Percentiles rank a stretch among this genome's conserved stretches.
Evolutionary conservation across 2,888 invertebrate genomes (phyloP).

Genomic region (Troilus luridus): DNA sequence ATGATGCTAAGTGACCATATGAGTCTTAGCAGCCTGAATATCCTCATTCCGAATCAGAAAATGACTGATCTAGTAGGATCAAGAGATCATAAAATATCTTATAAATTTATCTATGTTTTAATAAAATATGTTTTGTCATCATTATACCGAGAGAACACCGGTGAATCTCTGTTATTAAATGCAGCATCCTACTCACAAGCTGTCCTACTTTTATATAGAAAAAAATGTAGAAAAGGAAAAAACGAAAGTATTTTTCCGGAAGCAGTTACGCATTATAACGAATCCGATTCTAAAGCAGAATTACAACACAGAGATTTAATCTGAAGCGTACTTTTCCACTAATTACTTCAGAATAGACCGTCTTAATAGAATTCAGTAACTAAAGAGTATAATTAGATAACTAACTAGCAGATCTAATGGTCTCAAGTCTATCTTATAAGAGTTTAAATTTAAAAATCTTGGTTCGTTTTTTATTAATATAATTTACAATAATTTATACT

Average conservation of each 20-base stretch:
- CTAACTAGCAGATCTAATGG: neutral
- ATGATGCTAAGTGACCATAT: too few relatives aligned
- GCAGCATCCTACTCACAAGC: neutral
- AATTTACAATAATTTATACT: neutral
- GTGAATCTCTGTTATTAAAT: neutral
- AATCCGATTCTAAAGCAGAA: neutral
- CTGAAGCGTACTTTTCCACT: neutral
- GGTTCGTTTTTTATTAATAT: neutral
- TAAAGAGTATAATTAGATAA: neutral
- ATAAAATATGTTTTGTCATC: too few relatives aligned
- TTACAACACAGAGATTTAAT: neutral
- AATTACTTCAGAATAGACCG: neutral
- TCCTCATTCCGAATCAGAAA: too few relatives aligned
- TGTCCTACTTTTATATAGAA: neutral
- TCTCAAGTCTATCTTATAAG: neutral
- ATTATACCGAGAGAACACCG: neutral
- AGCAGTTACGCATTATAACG: neutral
- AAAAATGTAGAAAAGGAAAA: neutral
- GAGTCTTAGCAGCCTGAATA: too few relatives aligned
- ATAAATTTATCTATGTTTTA: too few relatives aligned
- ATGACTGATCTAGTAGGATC: too few relatives aligned
- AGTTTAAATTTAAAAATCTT: neutral
- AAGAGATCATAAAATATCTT: too few relatives aligned
- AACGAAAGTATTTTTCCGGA: neutral
- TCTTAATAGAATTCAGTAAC: slow-evolving; percentile 16